phyloP scores from a whole-genome alignment of 2,797 vertebrate species.

The Amniataba percoides region DNA sequence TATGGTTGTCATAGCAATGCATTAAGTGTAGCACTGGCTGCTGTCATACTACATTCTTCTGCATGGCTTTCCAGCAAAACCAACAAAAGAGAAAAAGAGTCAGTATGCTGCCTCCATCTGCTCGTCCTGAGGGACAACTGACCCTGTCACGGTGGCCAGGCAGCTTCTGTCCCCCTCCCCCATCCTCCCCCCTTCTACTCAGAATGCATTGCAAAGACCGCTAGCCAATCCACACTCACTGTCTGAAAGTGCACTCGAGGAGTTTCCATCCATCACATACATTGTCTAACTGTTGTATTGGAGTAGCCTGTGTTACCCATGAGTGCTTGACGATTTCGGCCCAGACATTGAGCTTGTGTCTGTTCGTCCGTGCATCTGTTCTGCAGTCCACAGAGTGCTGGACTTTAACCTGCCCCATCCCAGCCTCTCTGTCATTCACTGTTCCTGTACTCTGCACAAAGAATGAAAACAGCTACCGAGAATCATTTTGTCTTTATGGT shows the following conservation, averaged over 20 bases:
- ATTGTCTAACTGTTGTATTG: slow-evolving; percentile 82
- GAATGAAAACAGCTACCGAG: slow-evolving; percentile 77
- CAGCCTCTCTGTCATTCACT: slow-evolving; percentile 80
- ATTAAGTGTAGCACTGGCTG: slow-evolving; percentile 99
- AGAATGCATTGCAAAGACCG: slow-evolving; percentile 85
- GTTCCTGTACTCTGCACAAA: slow-evolving; percentile 79
- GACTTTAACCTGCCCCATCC: slow-evolving; percentile 82
- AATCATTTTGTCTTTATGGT: slow-evolving; percentile 81
- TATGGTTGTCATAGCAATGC: slow-evolving; percentile 99
- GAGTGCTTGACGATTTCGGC: slow-evolving; percentile 78
- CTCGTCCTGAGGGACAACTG: slow-evolving; percentile 88
- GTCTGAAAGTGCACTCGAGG: slow-evolving; percentile 81
- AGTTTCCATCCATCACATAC: slow-evolving; percentile 85
- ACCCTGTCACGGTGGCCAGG: slow-evolving; percentile 83
- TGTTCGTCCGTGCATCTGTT: slow-evolving; percentile 80
- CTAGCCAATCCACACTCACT: slow-evolving; percentile 82
- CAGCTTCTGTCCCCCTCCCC: slow-evolving; percentile 79
- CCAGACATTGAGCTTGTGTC: slow-evolving; percentile 79
- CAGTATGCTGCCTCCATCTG: slow-evolving; percentile 97
- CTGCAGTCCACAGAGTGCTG: slow-evolving; percentile 77
- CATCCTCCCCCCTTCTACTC: slow-evolving; percentile 73
- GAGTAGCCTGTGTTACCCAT: slow-evolving; percentile 81
- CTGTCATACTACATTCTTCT: slow-evolving; percentile 99
- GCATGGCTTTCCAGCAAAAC: slow-evolving; percentile 99
- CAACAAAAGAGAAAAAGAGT: slow-evolving; percentile 83